Conservation (phyloP, 1,140 invertebrate species). For the Monochamus saltuarius region DNA sequence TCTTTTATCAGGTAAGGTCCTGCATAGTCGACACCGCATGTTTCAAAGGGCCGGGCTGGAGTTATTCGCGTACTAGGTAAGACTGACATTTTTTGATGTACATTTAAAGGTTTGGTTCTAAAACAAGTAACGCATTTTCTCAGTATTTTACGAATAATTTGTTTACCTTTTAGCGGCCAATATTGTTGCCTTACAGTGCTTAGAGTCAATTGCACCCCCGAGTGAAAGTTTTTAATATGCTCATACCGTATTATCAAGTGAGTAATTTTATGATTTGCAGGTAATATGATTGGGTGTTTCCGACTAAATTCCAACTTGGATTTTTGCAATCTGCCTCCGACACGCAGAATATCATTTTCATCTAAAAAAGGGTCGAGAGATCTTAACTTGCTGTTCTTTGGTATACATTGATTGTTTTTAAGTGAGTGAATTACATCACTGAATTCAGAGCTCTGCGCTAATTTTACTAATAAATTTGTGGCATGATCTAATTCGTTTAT, state of each 20-base stretch:
- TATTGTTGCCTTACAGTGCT: conserved; percentile 13
- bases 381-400: conserved; percentile 3
- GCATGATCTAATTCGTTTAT: neutral
- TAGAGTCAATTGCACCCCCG: no score
- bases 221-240: conserved; percentile 20
- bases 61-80: no score
- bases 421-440: neutral
- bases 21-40: no score
- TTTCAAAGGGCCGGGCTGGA: conserved; percentile 34
- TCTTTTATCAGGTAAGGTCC: no score
- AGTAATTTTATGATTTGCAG: conserved; percentile 19
- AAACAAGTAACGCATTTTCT: no score
- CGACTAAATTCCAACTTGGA: conserved; percentile 20
- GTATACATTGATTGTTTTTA: neutral
- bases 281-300: conserved; percentile 30
- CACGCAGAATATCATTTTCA: conserved; percentile 32
- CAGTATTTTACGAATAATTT: no score
- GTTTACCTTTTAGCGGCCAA: conserved; percentile 18
- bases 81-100: no score
- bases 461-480: conserved; percentile 4
- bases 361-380: conserved; percentile 36
- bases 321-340: conserved; percentile 37
- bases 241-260: conserved; percentile 22
- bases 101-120: no score
- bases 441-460: conserved; percentile 9